Evolutionary conservation across 2,888 invertebrate species (phyloP), one percentile per base, ranked within the genome.

Genomic region (Beris chalybata): DNA sequence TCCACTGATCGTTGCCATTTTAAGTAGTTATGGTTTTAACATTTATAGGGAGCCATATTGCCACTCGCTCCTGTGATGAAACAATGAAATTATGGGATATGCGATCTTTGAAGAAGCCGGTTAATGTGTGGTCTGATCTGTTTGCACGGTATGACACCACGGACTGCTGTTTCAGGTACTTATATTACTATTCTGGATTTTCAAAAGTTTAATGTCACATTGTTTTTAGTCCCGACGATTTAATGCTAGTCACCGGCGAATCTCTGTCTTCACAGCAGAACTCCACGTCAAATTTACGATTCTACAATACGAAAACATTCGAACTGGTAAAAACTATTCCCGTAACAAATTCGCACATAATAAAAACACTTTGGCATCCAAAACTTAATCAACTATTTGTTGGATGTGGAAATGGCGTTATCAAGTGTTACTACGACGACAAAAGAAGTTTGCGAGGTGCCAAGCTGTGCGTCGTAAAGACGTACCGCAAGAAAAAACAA

Each of bases 331-430:
- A 89, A 48, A 86, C 89, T 70, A 87, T 97, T 65, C 85, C 88
- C 7, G 91, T 95, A 0, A 86, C 89, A 0, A 86, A 90, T 74
- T 89, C 93, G 0, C 93, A 93, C 71, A 88, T 95, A 0, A 92
- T 98, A 1, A 92, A 96, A 76, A 87, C 90, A 0, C 79, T 92
- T 0, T 99, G 99, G 99, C 98, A 99, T 81, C 93, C 98, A 0
- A 94, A 95, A 77, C 81, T 99, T n/a, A 98, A 99, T 77, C 99
- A 99, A 78, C 88, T 99, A 50, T 92, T 97, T 70, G 89, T 94
- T 0, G 93, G 96, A 0, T 92, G 93, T 72, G 95, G 95, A 0
- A 93, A 95, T 77, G 98, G 98, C 0, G 83, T 86, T 0, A 89
- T 95, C 0, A 93, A 94, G 74, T 90, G 95, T 64, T 95, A 90